Base-by-base conservation (phyloP, 2,113 vertebrate genomes). In the Oryzias javanicus region DNA sequence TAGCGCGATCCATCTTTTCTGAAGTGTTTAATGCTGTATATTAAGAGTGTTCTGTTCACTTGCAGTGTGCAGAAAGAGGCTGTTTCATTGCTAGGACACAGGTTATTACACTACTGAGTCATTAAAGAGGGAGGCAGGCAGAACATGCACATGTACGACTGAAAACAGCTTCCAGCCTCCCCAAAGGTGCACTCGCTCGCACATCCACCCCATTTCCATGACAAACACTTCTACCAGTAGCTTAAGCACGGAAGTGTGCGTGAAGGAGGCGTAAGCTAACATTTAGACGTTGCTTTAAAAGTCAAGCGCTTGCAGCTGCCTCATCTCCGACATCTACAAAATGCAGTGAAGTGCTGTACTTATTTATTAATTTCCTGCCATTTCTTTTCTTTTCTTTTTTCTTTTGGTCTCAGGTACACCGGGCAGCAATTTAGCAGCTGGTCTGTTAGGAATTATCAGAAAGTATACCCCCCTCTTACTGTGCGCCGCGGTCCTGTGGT, bases 161-260 rank as follows among this genome's bases (percentile, higher is more conserved):
- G 42, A 73, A 59, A 82, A 49, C 25, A 62, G 48, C 42, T 57
- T 35, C 27, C 48, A 64, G 15, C 13, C 65, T 40, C 46, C 47
- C 50, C 22, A 27, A 12, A 46, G 29, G 48, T 19, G 40, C 18
- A 54, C 17, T 55, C 50, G 4, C 22, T 18, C 12, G 18, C 48
- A 54, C 29, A 49, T 64, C 17, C 52, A 29, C 20, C 35, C 35
- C 20, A 13, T 74, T 74, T 67, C 22, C 24, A 49, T 64, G 46
- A 66, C 55, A 46, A 51, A 57, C 55, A 51, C 2, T 50, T 46
- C 52, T 15, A 54, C 40, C 24, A 42, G 13, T 7, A 16, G 29
- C 10, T 42, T 48, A 41, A 48, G 14, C 1, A 35, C n/a, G 63
- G 4, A 49, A 4, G 14, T 60, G 35, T 58, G 14, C 4, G 49